A percentile compares a stretch with the other conserved stretches of the same genome.
Evolutionary conservation across 1,140 invertebrate species (phyloP).

Genomic region (Lucilia sericata): DNA sequence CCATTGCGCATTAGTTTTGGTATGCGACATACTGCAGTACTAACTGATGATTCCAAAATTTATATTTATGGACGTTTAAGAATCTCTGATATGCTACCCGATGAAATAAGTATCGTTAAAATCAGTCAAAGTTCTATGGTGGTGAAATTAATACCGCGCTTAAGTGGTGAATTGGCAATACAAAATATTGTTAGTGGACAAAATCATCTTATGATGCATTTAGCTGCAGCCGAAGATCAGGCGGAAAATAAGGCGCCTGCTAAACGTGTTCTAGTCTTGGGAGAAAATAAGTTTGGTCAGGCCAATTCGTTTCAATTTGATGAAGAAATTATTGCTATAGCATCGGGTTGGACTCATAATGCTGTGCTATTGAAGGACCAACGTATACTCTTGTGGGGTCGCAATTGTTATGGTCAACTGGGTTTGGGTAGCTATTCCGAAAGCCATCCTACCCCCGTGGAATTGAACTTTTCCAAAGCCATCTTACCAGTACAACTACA

Average conservation of each 20-base stretch:
- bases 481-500: slow-evolving; percentile 69
- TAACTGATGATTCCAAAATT: slow-evolving; percentile 71
- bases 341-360: slow-evolving; percentile 82
- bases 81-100: slow-evolving; percentile 58
- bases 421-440: slow-evolving; percentile 66
- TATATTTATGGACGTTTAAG: slow-evolving; percentile 61
- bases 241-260: slow-evolving; percentile 44
- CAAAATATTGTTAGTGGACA: slow-evolving; percentile 74
- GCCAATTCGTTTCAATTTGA: slow-evolving; percentile 61
- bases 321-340: slow-evolving; percentile 69
- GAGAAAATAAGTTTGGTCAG: slow-evolving; percentile 82
- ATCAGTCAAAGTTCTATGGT: slow-evolving; percentile 59
- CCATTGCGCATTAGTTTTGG: slow-evolving; percentile 71
- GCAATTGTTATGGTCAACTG: slow-evolving; percentile 84
- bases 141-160: slow-evolving; percentile 57
- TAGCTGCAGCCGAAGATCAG: slow-evolving; percentile 48
- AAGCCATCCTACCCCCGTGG: slow-evolving; percentile 51
- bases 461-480: slow-evolving; percentile 51
- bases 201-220: slow-evolving; percentile 77
- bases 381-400: slow-evolving; percentile 78
- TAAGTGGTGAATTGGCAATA: slow-evolving; percentile 57
- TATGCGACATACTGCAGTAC: slow-evolving; percentile 76
- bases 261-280: slow-evolving; percentile 73
- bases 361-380: slow-evolving; percentile 73
- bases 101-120: slow-evolving; percentile 60